Conservation (phyloP, 2,888 invertebrate species). For the Serripes groenlandicus region DNA sequence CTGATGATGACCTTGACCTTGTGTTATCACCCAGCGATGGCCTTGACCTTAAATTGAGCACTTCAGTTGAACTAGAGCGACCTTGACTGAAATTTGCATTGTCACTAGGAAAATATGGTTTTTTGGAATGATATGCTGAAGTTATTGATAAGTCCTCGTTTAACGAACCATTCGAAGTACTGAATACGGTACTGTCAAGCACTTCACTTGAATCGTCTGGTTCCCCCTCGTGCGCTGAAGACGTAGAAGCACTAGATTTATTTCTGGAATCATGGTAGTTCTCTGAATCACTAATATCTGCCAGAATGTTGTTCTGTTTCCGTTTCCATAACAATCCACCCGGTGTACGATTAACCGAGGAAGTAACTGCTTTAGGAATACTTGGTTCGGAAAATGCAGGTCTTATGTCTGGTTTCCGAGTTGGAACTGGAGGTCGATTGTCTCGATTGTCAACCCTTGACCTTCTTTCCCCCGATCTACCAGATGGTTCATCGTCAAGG, state of each 20-base stretch:
- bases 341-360: constrained; percentile 68
- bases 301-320: constrained; percentile 63
- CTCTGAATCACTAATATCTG: constrained; percentile 61
- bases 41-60: constrained; percentile 46
- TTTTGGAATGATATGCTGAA: constrained; percentile 65
- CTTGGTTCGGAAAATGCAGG: constrained; percentile 64
- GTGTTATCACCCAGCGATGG: constrained; percentile 26
- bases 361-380: constrained; percentile 55
- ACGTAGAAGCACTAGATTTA: constrained; percentile 48
- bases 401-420: constrained; percentile 51
- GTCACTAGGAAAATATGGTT: constrained; percentile 56
- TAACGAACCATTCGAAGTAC: constrained; percentile 56
- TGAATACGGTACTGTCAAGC: constrained; percentile 59
- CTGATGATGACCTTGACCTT: constrained; percentile 28
- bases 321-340: constrained; percentile 76
- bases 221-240: constrained; percentile 40
- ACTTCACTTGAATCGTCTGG: constrained; percentile 37
- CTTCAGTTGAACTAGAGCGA: constrained; percentile 63
- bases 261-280: constrained; percentile 47
- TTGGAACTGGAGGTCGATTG: constrained; percentile 61
- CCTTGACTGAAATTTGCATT: constrained; percentile 59
- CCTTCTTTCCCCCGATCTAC: constrained; percentile 25
- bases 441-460: constrained; percentile 67
- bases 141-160: constrained; percentile 64
- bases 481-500: not conserved